Evolutionary conservation across 2,888 invertebrate species (phyloP).

Genomic region (Apamea monoglypha): DNA sequence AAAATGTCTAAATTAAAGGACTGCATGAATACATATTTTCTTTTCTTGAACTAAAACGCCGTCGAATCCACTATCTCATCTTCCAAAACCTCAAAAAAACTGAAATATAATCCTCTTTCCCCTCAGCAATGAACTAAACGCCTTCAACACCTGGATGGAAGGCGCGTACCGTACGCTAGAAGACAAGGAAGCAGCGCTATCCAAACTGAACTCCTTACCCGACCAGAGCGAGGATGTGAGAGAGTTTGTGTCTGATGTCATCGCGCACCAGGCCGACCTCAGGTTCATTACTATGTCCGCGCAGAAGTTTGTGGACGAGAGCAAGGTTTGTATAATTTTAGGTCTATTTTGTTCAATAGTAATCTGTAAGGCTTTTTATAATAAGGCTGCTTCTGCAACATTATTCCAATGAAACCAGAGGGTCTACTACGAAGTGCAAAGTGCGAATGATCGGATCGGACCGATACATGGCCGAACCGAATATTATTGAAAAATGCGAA

Average conservation of each 20-base stretch:
- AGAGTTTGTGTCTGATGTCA: constrained; percentile 97
- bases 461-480: too few species aligned
- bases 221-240: constrained; percentile 94
- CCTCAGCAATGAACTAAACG: constrained; percentile 93
- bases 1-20: too few species aligned
- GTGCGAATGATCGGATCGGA: too few species aligned
- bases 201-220: constrained; percentile 93
- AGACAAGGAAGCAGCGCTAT: constrained; percentile 95
- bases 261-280: constrained; percentile 98
- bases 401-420: too few species aligned
- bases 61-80: neutral
- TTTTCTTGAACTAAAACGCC: neutral
- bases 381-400: neutral
- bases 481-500: too few species aligned
- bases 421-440: too few species aligned
- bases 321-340: constrained; percentile 90
- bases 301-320: constrained; percentile 98
- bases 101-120: neutral
- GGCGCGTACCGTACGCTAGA: constrained; percentile 94
- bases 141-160: constrained; percentile 96
- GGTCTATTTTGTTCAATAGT: too few species aligned
- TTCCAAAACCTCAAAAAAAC: neutral
- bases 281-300: constrained; percentile 99
- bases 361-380: too few species aligned
- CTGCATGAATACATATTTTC: neutral